Evolutionary conservation across 2,797 vertebrate species (phyloP).

Genomic region (Dendrocincla fuliginosa): DNA sequence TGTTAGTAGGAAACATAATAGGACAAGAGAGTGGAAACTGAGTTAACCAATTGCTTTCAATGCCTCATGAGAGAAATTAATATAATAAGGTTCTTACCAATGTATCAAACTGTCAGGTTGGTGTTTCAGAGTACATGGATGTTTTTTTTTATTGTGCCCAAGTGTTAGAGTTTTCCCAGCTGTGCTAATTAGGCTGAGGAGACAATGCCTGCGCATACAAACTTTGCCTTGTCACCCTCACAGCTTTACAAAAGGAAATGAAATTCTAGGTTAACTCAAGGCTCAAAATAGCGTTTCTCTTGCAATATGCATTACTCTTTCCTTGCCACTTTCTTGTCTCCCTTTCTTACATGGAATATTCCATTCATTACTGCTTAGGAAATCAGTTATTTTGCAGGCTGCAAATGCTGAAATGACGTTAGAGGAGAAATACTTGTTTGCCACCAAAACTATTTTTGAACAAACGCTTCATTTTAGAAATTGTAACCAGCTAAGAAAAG

Average conservation of each 20-base stretch:
- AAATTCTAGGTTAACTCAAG: slow-evolving; percentile 65
- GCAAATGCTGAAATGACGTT: slow-evolving; percentile 76
- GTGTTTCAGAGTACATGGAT: neutral
- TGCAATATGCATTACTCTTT: slow-evolving; percentile 63
- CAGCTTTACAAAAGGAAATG: slow-evolving; percentile 41
- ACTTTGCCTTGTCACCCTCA: slow-evolving; percentile 36
- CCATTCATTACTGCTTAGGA: slow-evolving; percentile 79
- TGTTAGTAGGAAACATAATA: neutral
- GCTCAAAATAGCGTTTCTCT: slow-evolving; percentile 61
- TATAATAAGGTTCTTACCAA: neutral
- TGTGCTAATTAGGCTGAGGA: neutral
- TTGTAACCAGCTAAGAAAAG: slow-evolving; percentile 51
- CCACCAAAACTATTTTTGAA: slow-evolving; percentile 58
- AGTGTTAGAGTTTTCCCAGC: neutral
- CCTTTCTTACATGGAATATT: slow-evolving; percentile 78
- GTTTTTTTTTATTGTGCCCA: neutral
- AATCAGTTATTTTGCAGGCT: slow-evolving; percentile 77
- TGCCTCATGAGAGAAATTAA: neutral
- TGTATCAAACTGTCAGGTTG: neutral
- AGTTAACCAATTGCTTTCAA: neutral
- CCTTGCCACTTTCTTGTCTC: slow-evolving; percentile 68
- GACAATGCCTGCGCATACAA: neutral
- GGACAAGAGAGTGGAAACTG: neutral
- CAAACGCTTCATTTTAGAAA: slow-evolving; percentile 44
- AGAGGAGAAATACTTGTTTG: slow-evolving; percentile 70